Evolutionary conservation across 2,113 vertebrate species (phyloP).

Genomic region (Mesitornis unicolor): DNA sequence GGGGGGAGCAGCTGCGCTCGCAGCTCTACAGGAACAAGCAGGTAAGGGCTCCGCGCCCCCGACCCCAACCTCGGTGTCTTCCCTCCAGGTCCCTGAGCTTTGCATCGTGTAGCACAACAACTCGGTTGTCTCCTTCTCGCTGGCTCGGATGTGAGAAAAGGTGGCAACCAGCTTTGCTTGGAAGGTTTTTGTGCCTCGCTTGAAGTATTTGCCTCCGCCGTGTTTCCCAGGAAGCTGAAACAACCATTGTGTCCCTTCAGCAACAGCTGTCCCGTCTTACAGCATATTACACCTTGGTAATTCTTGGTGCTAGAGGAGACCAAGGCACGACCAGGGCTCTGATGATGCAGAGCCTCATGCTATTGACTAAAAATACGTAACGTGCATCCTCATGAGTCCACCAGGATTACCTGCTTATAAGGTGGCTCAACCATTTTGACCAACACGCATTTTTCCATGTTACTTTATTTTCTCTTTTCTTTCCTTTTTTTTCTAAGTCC

Average conservation of each 20-base stretch:
- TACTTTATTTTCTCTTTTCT: neutral
- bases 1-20: conserved; percentile 79
- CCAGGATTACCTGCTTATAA: neutral
- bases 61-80: accelerated
- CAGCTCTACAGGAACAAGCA: conserved; percentile 91
- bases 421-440: neutral
- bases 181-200: neutral
- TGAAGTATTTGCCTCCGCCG: accelerated
- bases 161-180: neutral
- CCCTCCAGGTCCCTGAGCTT: neutral
- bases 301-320: neutral
- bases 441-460: neutral
- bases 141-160: accelerated
- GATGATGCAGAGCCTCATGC: neutral
- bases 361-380: neutral
- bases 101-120: neutral
- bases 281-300: neutral
- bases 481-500: neutral
- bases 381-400: neutral
- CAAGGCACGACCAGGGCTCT: neutral
- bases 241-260: neutral
- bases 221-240: neutral
- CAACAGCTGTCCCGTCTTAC: neutral
- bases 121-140: neutral
- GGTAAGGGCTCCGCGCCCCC: conserved; percentile 62